Conservation (phyloP, 1,140 invertebrate genomes). For the Venturia canescens region DNA sequence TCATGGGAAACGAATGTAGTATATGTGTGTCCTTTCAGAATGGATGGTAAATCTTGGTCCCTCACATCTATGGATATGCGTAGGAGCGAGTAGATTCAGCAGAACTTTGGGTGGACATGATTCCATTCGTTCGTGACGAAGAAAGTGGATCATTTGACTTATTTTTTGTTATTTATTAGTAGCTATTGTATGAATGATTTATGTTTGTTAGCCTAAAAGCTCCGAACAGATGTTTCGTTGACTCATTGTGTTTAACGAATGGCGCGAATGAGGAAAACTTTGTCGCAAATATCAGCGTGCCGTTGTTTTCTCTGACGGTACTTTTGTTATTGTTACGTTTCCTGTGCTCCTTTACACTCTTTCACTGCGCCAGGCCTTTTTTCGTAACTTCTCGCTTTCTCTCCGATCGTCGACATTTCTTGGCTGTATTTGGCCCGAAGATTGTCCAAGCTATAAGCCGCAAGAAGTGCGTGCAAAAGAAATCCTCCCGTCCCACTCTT, state of each 20-base stretch:
- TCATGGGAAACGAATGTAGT: constrained; percentile 11
- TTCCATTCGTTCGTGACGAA: neutral
- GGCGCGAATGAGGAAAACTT: neutral
- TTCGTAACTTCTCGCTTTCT: neutral
- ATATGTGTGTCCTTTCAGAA: neutral
- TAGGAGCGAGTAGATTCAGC: neutral
- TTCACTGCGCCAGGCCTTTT: neutral
- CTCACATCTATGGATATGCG: neutral
- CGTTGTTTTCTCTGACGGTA: neutral
- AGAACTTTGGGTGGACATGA: neutral
- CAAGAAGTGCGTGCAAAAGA: neutral
- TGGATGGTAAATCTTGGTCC: constrained; percentile 15
- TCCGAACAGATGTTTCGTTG: neutral
- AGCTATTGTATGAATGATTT: neutral
- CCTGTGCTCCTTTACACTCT: neutral
- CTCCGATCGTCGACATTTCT: constrained; percentile 19
- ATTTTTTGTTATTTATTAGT: neutral
- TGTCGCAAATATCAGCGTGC: neutral
- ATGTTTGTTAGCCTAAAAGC: neutral
- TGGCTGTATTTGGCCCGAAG: constrained; percentile 32
- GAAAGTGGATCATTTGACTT: neutral
- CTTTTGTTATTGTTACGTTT: neutral
- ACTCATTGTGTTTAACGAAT: neutral
- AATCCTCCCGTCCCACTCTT: neutral
- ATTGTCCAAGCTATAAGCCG: constrained; percentile 6